phyloP scores from a whole-genome alignment of 2,113 vertebrate genomes.

The Mionectes macconnelli region DNA sequence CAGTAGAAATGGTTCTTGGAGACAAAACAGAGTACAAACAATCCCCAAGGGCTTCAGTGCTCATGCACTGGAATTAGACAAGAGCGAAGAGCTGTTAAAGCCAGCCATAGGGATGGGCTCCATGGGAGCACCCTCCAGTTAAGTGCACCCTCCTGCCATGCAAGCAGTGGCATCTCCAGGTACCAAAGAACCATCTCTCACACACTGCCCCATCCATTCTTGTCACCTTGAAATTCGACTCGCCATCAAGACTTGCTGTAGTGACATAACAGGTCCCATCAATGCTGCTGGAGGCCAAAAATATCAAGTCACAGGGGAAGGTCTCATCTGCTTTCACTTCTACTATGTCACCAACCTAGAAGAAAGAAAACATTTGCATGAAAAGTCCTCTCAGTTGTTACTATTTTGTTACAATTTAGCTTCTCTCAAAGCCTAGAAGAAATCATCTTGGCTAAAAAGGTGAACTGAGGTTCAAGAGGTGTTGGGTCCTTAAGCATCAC shows the following conservation, averaged over 20 bases:
- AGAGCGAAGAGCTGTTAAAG: background rate
- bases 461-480: background rate
- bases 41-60: background rate
- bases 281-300: conserved; percentile 84
- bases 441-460: background rate
- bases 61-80: background rate
- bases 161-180: background rate
- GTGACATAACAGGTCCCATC: conserved; percentile 93
- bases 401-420: background rate
- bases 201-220: background rate
- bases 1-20: background rate
- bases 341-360: conserved; percentile 93
- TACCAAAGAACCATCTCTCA: fast-evolving
- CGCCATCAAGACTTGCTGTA: conserved; percentile 95
- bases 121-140: fast-evolving
- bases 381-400: background rate
- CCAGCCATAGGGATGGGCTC: background rate
- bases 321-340: conserved; percentile 91
- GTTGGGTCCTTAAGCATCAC: fast-evolving
- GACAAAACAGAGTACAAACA: background rate
- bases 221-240: conserved; percentile 94
- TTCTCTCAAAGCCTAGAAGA: background rate
- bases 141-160: fast-evolving
- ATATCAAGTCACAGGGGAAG: conserved; percentile 96
- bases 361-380: background rate